Evolutionary conservation across 2,113 vertebrate genomes (phyloP).

Genomic region (Thinocorus orbignyianus): DNA sequence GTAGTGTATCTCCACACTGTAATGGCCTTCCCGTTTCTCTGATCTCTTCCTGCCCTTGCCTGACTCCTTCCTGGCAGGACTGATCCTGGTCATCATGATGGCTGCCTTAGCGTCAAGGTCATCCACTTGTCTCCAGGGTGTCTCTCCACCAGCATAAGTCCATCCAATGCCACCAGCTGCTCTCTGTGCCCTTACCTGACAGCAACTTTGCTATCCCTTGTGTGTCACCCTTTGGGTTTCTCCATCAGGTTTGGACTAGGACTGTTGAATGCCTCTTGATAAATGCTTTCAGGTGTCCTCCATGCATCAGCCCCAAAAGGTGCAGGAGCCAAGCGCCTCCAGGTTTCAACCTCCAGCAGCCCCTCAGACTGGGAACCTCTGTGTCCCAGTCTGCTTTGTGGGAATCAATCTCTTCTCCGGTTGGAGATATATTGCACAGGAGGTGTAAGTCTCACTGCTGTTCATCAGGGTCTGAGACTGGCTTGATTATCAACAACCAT

Average conservation of each 20-base stretch:
- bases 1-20: neutral
- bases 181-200: neutral
- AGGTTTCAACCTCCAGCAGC: neutral
- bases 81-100: neutral
- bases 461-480: neutral
- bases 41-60: neutral
- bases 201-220: neutral
- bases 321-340: neutral
- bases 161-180: neutral
- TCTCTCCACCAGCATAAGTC: neutral
- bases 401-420: neutral
- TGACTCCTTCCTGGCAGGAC: neutral
- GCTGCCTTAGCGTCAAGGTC: neutral
- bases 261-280: neutral
- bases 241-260: neutral
- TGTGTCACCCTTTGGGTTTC: neutral
- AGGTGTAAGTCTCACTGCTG: neutral
- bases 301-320: neutral
- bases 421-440: neutral
- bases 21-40: neutral
- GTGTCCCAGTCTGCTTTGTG: neutral
- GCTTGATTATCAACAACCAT: neutral
- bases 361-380: neutral
- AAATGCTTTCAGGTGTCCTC: neutral
- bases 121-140: neutral